Evolutionary conservation across 2,113 vertebrate species (phyloP), one percentile per base, ranked within the genome.

Genomic region (Colius striatus): DNA sequence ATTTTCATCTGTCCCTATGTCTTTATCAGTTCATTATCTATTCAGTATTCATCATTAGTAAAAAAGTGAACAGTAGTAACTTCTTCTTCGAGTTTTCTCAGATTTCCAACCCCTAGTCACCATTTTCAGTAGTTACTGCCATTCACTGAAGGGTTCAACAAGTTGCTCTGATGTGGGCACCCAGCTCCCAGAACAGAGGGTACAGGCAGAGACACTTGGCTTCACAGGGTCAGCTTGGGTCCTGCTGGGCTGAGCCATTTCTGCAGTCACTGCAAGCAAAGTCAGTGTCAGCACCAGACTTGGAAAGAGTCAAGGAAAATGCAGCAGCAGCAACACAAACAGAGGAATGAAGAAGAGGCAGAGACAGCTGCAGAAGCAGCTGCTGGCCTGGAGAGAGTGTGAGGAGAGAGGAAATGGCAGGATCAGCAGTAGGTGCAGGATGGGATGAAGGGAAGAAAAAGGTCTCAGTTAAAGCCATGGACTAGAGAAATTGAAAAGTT

Each of bases 171-270:
- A n/a, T 0, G 0, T 51, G 48, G 34, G 7, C 41, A 66, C 7
- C 23, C 16, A 2, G 0, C 23, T 76, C 26, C 34, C 36, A 48
- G 63, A 41, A 13, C 5, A 27, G 13, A 16, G 3, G 2, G 11
- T 17, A 3, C n/a, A 22, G 65, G 58, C 50, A 23, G 25, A 58
- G 30, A 8, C 57, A 8, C n/a, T 45, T 43, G 38, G 38, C 70
- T 53, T 61, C 53, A 2, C 1, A 0, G 29, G 18, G 9, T 78
- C 57, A 29, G 16, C 6, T 5, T 17, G 51, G 19, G 19, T 74
- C 47, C 23, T 30, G 18, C 58, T 2, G 0, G 51, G 16, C 73
- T 29, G 21, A 65, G n/a, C 29, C 12, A 1, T 36, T 1, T 0
- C 70, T 15, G 21, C 41, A 7, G 9, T 48, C 8, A 4, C 67